Evolutionary conservation across 2,113 vertebrate species (phyloP), one percentile per base, ranked within the genome.

Genomic region (Ochotona princeps): DNA sequence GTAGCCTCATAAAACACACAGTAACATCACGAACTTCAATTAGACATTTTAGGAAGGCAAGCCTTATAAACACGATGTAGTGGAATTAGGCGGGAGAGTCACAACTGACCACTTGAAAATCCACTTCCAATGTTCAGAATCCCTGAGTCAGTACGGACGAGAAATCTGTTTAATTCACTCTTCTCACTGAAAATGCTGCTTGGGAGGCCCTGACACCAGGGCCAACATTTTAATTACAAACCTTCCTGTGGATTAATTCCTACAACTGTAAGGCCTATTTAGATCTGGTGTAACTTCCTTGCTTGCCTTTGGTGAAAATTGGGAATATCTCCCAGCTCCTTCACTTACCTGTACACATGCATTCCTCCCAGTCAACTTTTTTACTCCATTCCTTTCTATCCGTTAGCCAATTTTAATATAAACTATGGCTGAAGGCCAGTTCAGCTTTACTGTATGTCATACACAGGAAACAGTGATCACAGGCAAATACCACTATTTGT

Each of bases 341-440:
- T 47, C 10, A 23, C 25, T 60, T 15, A 11, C 32, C 49, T 47
- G 49, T n/a, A 0, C 21, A 3, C 13, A 5, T 25, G 4, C 7
- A 2, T 9, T 75, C 21, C 7, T 60, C 7, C 15, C 28, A 44
- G 25, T 51, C 25, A 13, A 7, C 54, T 30, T 38, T 69, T 38
- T 21, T 35, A 21, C 49, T 38, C 6, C 12, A 35, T 9, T 69
- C 66, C 28, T 69, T 69, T n/a, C 54, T 18, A 18, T 13, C 63
- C 10, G 61, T 21, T 14, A 18, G 18, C 7, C 14, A 7, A 74
- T 74, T n/a, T 25, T 32, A 38, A 51, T 21, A 14, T 3, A 57
- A 49, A 60, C 13, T 26, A 13, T 25, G 0, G 3, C 28, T 8
- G 1, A 23, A 1, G 0, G 0, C 38, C 28, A 54, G 10, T 21